phyloP scores from a whole-genome alignment of 1,140 invertebrate genomes.

The Cylas formicarius region DNA sequence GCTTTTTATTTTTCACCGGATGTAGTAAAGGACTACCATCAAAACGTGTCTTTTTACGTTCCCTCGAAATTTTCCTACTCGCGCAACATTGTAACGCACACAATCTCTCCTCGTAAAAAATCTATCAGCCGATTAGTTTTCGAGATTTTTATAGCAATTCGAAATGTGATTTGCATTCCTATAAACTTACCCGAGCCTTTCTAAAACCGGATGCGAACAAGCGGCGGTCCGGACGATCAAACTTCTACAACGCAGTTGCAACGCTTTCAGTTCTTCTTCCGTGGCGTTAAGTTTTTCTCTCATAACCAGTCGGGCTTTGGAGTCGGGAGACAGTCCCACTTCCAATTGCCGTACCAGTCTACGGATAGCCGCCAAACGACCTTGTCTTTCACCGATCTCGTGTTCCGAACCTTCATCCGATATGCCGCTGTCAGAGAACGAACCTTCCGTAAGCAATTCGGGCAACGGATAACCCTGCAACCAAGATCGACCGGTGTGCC shows the following conservation, averaged over 20 bases:
- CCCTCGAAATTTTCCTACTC: too few species aligned
- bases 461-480: conserved; percentile 27
- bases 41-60: too few species aligned
- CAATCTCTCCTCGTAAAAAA: too few species aligned
- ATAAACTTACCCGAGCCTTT: conserved; percentile 24
- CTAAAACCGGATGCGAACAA: conserved; percentile 34
- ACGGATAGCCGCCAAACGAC: conserved; percentile 57
- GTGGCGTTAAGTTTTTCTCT: conserved; percentile 64
- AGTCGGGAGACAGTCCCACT: conserved; percentile 56
- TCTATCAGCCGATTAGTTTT: too few species aligned
- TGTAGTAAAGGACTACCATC: too few species aligned
- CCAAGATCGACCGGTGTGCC: conserved; percentile 6
- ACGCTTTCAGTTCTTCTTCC: conserved; percentile 67
- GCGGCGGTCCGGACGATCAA: conserved; percentile 61
- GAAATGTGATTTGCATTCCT: background rate
- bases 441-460: conserved; percentile 47
- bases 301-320: conserved; percentile 54
- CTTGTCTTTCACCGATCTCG: conserved; percentile 64
- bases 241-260: conserved; percentile 72
- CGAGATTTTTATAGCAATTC: too few species aligned
- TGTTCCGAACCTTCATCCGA: conserved; percentile 71
- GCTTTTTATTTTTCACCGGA: too few species aligned
- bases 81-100: too few species aligned
- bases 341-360: conserved; percentile 60
- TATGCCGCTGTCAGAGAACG: conserved; percentile 66